Conservation (phyloP, 2,888 invertebrate species). For the Nowickia ferox region DNA sequence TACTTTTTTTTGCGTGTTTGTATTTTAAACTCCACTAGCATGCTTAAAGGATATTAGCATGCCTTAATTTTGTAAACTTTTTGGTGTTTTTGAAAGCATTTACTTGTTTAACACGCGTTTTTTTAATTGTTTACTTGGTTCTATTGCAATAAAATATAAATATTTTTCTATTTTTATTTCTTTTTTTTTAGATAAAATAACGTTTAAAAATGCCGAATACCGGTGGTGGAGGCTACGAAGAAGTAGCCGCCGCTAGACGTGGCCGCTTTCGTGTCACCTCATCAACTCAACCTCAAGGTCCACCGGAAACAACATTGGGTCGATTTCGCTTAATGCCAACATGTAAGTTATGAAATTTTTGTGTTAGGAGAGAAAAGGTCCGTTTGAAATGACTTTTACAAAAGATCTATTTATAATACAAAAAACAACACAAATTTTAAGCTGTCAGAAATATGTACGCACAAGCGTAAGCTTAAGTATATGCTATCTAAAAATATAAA, state of each 20-base stretch:
- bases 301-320: slow-evolving; percentile 83
- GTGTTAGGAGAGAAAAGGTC: neutral
- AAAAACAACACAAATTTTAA: no score
- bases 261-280: slow-evolving; percentile 85
- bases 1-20: slow-evolving; percentile 10
- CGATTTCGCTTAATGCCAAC: slow-evolving; percentile 83
- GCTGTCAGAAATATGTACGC: no score
- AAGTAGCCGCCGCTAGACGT: slow-evolving; percentile 82
- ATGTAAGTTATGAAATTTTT: slow-evolving; percentile 77
- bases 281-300: slow-evolving; percentile 80
- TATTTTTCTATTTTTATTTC: slow-evolving; percentile 4
- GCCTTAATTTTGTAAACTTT: slow-evolving; percentile 49
- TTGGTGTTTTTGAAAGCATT: slow-evolving; percentile 35
- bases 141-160: neutral
- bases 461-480: no score
- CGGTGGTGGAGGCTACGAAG: slow-evolving; percentile 80
- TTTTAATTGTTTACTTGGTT: neutral
- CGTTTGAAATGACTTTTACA: neutral
- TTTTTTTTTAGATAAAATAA: slow-evolving; percentile 68
- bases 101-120: slow-evolving; percentile 4
- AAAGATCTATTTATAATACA: no score
- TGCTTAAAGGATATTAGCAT: slow-evolving; percentile 63
- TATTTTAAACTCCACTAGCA: slow-evolving; percentile 31
- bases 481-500: no score
- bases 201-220: slow-evolving; percentile 75